These are phyloP conservation scores for Ivindomyrus marchei DNA, from an alignment of 2,113 vertebrate genomes.

Conservation along the genomic window DNA sequence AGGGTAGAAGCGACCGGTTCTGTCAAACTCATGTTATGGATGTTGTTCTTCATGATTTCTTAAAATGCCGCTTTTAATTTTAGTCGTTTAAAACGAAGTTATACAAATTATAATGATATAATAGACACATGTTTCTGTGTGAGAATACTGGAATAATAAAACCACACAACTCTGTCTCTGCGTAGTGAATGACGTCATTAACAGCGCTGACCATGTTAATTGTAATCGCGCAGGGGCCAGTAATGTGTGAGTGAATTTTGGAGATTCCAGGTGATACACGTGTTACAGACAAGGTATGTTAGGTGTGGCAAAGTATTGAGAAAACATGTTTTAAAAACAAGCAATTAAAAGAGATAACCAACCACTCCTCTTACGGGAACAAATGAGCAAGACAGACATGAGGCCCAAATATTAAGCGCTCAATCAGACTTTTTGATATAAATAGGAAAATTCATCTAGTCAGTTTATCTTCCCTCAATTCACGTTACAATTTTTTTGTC, in stretches of 20 bases:
- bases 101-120: neutral
- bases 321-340: neutral
- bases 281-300: neutral
- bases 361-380: neutral
- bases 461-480: neutral
- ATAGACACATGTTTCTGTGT: neutral
- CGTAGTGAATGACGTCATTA: neutral
- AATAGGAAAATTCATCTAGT: neutral
- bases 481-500: neutral
- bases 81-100: neutral
- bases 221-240: neutral
- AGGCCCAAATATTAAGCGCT: neutral
- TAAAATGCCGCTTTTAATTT: neutral
- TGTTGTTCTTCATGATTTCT: neutral
- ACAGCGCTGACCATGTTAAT: neutral
- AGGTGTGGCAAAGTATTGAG: neutral
- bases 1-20: neutral
- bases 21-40: neutral
- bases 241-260: neutral
- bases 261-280: neutral
- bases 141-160: neutral
- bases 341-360: neutral
- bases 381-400: neutral
- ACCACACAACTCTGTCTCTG: neutral
- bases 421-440: neutral